Percentiles rank a stretch among this genome's conserved stretches.
These are phyloP conservation scores for Chloroclysta siterata DNA, from an alignment of 2,888 invertebrate species.

Conservation along the genomic window DNA sequence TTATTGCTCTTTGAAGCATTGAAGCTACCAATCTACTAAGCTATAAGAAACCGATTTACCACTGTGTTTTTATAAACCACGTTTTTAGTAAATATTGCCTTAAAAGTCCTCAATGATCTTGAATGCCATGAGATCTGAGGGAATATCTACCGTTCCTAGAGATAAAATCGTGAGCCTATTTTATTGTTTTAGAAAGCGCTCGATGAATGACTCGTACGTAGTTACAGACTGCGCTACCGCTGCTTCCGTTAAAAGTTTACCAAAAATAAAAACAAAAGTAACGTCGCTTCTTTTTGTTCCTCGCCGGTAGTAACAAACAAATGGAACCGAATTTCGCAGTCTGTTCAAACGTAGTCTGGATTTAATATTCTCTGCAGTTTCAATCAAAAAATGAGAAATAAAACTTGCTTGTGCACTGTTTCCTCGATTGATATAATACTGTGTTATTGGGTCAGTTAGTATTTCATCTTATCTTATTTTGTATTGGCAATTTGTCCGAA, in stretches of 20 bases:
- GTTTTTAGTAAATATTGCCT: no score
- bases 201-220: background rate
- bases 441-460: constrained; percentile 26
- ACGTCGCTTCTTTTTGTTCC: constrained; percentile 3
- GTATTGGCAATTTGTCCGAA: constrained; percentile 10
- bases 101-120: no score
- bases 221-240: background rate
- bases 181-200: no score
- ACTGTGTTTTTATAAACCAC: no score
- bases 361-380: constrained; percentile 30
- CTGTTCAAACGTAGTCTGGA: constrained; percentile 16
- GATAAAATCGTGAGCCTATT: no score
- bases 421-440: constrained; percentile 21
- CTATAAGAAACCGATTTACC: no score
- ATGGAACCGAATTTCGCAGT: constrained; percentile 12
- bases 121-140: no score
- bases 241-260: constrained; percentile 1
- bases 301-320: constrained; percentile 11
- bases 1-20: no score
- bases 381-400: constrained; percentile 24
- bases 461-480: constrained; percentile 18
- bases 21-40: no score
- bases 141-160: no score
- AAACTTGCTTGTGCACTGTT: constrained; percentile 21
- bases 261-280: constrained; percentile 2